Base-by-base conservation (phyloP, 1,140 invertebrate species). In the Drosophila lowei region DNA sequence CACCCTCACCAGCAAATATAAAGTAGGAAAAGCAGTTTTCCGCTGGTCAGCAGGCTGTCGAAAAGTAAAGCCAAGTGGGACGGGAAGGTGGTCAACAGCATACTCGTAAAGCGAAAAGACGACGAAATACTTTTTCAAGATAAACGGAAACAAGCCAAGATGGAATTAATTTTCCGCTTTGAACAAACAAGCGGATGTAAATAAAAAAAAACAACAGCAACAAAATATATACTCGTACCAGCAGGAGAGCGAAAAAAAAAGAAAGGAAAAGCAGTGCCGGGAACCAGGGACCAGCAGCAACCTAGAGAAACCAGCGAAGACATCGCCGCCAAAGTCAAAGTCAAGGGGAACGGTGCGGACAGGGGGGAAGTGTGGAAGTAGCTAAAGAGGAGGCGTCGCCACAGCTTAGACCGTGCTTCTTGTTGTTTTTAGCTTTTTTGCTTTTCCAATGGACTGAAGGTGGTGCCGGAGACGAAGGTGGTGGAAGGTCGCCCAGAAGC, bases 131-230 rank as follows among this genome's bases (percentile, higher is more conserved):
- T 90, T 90, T 90, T 88, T 81, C 81, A 90, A 90, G 88, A 90
- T 90, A 90, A 90, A 90, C 88, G 88, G 88, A 90, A 90, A 90
- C 88, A 84, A 90, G 88, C 88, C 83, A 90, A 90, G 88, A 90
- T 90, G 88, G 88, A 90, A 90, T 90, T 90, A 90, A 90, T 90
- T 90, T 90, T 90, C 88, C 88, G 88, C 88, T 90, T 90, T 88
- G 88, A 88, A 90, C 88, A 90, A 90, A 90, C 88, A 90, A 90
- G 88, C 88, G 88, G 88, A 90, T 84, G 88, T 90, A 90, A 90
- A 90, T 90, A 90, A 90, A 90, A 85, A 80, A 61, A 64, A 25
- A 5, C 23, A 25, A 5, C 23, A 25, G 5, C 65, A 28, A 43
- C 7, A 30, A 30, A 11, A 38, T 38, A 38, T 38, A 38, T 38